phyloP scores from a whole-genome alignment of 1,140 invertebrate species.

The Galleria mellonella region DNA sequence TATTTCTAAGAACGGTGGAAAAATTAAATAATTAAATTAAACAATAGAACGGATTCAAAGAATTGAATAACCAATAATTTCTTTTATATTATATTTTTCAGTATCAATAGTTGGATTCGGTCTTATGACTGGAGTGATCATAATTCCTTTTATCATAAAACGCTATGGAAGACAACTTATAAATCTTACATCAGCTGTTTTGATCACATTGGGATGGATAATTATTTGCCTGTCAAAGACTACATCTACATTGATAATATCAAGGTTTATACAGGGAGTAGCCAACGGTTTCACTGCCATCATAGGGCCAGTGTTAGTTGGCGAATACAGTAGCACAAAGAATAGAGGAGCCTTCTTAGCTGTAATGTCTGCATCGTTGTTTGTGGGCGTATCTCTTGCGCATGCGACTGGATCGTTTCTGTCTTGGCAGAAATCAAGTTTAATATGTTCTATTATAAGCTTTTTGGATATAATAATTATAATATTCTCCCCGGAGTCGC shows the following conservation, averaged over 20 bases:
- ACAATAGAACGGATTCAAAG: too few species aligned
- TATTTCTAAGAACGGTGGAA: too few species aligned
- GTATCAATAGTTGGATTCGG: background rate
- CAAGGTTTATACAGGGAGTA: conserved; percentile 1
- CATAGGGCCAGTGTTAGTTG: conserved; percentile 2
- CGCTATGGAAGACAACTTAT: conserved; percentile 2
- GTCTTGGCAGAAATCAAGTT: conserved; percentile 25
- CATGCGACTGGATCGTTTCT: conserved; percentile 30
- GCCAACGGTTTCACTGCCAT: conserved; percentile 4
- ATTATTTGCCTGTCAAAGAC: conserved; percentile 1
- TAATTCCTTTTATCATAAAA: background rate
- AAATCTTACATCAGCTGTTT: background rate
- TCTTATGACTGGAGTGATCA: background rate
- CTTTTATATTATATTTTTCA: too few species aligned
- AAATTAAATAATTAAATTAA: too few species aligned
- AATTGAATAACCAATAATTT: too few species aligned
- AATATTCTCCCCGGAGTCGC: conserved; percentile 30
- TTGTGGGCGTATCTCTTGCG: conserved; percentile 20
- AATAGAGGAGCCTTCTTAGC: conserved; percentile 32
- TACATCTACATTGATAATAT: conserved; percentile 4
- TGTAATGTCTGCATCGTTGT: conserved; percentile 24
- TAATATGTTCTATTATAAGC: conserved; percentile 19
- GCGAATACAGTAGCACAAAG: conserved; percentile 5
- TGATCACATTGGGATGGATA: conserved; percentile 8
- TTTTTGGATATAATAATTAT: conserved; percentile 28